Conservation (phyloP, 2,797 vertebrate species). For the Podarcis lilfordi region DNA sequence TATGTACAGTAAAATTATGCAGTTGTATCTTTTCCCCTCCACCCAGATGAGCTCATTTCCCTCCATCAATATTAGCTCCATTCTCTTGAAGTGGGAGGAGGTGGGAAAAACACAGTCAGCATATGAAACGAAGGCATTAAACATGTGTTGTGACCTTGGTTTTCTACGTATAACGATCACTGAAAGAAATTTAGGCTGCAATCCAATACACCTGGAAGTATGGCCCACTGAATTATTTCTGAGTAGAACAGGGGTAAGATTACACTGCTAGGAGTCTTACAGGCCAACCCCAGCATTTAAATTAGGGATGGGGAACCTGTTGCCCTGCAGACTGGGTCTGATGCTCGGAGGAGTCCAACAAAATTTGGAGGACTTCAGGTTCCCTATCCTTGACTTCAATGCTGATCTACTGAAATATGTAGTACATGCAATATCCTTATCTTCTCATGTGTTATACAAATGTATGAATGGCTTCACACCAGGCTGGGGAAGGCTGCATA, state of each 20-base stretch:
- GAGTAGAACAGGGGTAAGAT: no score
- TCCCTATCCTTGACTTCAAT: no score
- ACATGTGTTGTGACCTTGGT: conserved; percentile 37
- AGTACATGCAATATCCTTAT: neutral
- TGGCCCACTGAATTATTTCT: no score
- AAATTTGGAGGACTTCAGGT: no score
- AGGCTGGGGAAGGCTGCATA: no score
- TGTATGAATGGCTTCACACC: no score
- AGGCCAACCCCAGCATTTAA: neutral
- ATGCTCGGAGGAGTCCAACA: no score
- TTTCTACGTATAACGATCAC: conserved; percentile 24
- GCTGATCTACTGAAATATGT: neutral
- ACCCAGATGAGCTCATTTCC: conserved; percentile 61
- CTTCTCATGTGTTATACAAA: no score
- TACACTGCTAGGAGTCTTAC: neutral
- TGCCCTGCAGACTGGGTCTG: no score
- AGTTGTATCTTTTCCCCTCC: conserved; percentile 34
- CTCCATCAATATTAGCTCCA: conserved; percentile 33
- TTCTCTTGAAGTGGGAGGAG: conserved; percentile 27
- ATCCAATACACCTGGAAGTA: no score
- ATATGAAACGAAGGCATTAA: conserved; percentile 10
- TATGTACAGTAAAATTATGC: conserved; percentile 35
- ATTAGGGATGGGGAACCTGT: neutral
- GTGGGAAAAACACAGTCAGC: conserved; percentile 18
- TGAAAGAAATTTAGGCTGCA: conserved; percentile 18